Conservation (phyloP, 2,888 invertebrate genomes). For the Ophion ventricosus region DNA sequence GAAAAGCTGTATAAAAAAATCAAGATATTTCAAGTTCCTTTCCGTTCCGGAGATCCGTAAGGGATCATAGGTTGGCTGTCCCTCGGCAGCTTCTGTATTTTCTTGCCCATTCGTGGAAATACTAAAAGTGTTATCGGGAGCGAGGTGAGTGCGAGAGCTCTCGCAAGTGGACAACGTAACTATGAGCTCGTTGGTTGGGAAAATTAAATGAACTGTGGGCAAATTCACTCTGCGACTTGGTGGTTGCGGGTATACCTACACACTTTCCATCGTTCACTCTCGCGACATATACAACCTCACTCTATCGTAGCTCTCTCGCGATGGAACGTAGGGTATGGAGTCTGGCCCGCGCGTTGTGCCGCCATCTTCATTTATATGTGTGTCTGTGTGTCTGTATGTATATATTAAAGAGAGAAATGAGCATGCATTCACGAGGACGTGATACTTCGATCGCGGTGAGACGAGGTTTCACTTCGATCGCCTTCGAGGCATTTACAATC, state of each 20-base stretch:
- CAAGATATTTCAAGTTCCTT: no score
- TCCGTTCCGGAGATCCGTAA: background rate
- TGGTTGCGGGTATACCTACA: background rate
- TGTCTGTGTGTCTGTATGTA: conserved; percentile 1
- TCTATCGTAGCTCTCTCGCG: conserved; percentile 36
- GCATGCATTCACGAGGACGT: conserved; percentile 50
- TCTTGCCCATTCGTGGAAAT: background rate
- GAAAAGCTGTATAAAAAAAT: no score
- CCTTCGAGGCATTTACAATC: conserved; percentile 64
- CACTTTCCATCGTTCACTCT: conserved; percentile 45
- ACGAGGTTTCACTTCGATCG: conserved; percentile 70
- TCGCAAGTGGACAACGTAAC: background rate
- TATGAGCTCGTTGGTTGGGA: background rate
- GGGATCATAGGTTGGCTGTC: background rate
- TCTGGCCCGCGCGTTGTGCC: conserved; percentile 55
- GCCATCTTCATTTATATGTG: conserved; percentile 28
- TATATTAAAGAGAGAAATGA: conserved; percentile 69
- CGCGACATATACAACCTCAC: background rate
- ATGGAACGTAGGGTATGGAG: conserved; percentile 39
- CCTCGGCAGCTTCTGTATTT: background rate
- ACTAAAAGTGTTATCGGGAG: background rate
- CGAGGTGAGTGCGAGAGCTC: background rate
- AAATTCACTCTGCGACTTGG: background rate
- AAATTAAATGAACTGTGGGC: conserved; percentile 21
- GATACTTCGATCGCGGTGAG: conserved; percentile 57